These are phyloP conservation scores for Lepus timidus DNA, from an alignment of 2,113 vertebrate species.

Conservation along the genomic window DNA sequence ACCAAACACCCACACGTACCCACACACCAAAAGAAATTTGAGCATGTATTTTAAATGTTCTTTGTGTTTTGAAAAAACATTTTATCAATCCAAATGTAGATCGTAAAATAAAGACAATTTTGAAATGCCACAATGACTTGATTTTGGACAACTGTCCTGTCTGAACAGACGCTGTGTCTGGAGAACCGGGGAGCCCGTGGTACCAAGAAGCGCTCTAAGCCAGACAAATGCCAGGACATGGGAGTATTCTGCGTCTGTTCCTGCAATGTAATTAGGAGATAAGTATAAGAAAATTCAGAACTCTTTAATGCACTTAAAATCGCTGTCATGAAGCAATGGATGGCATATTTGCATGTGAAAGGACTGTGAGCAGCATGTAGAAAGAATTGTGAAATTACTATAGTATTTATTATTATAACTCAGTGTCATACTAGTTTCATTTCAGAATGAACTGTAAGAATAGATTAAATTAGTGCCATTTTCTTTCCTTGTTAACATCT, in stretches of 20 bases:
- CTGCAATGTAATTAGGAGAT: conserved; percentile 86
- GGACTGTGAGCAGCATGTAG: conserved; percentile 86
- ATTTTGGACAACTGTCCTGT: conserved; percentile 53
- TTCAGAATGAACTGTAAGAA: conserved; percentile 91
- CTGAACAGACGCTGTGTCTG: conserved; percentile 9
- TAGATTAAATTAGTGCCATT: conserved; percentile 92
- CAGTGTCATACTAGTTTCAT: conserved; percentile 90
- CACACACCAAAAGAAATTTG: neutral
- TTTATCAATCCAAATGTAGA: neutral
- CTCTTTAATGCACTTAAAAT: conserved; percentile 88
- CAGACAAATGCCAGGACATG: conserved; percentile 73
- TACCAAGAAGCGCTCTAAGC: conserved; percentile 59
- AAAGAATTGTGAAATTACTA: conserved; percentile 91
- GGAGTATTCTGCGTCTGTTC: conserved; percentile 82
- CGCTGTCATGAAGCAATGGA: conserved; percentile 86
- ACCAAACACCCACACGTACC: neutral
- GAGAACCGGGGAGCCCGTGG: conserved; percentile 6
- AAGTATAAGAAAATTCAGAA: conserved; percentile 87
- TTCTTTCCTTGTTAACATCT: conserved; percentile 92
- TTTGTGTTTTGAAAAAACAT: neutral
- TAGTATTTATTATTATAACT: conserved; percentile 93
- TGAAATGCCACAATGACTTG: neutral
- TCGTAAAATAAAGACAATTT: conserved; percentile 8
- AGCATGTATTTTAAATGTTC: neutral
- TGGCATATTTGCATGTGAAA: conserved; percentile 90